phyloP scores from a whole-genome alignment of 2,888 invertebrate genomes.

The Colostygia pectinataria region DNA sequence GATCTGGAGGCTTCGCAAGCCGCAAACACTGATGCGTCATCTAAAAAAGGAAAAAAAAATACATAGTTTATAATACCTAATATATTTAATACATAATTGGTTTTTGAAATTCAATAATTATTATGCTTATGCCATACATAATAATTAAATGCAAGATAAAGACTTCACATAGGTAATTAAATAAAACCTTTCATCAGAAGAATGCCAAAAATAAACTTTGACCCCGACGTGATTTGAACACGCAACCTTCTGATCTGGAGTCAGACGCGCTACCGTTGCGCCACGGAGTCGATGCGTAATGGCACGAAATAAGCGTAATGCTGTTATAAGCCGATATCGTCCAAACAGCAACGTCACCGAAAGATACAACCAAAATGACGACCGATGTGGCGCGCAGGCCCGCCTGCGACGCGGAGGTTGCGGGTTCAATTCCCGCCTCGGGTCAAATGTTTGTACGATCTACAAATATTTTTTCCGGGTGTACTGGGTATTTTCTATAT shows the following conservation, averaged over 20 bases:
- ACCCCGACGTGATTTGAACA: slow-evolving; percentile 99
- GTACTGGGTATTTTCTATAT: no score
- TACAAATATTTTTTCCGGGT: no score
- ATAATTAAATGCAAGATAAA: no score
- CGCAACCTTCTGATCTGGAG: slow-evolving; percentile 99
- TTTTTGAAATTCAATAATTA: no score
- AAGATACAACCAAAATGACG: no score
- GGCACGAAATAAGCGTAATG: rapidly evolving
- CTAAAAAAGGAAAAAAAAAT: slow-evolving; percentile 40
- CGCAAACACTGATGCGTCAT: slow-evolving; percentile 71
- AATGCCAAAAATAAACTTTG: slow-evolving; percentile 62
- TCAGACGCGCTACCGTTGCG: slow-evolving; percentile 99
- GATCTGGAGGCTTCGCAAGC: slow-evolving; percentile 59
- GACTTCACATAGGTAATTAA: no score
- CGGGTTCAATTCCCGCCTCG: no score
- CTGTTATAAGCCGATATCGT: not conserved
- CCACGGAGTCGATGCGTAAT: slow-evolving; percentile 88
- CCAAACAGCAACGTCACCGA: not conserved
- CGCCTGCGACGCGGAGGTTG: no score
- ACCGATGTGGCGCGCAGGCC: no score
- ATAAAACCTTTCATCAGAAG: slow-evolving; percentile 6
- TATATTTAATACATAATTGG: not conserved
- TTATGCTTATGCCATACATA: no score
- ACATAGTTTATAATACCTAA: not conserved
- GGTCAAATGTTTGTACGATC: no score